These are phyloP conservation scores for Ochotona princeps DNA, from an alignment of 2,113 vertebrate genomes.

Conservation along the genomic window DNA sequence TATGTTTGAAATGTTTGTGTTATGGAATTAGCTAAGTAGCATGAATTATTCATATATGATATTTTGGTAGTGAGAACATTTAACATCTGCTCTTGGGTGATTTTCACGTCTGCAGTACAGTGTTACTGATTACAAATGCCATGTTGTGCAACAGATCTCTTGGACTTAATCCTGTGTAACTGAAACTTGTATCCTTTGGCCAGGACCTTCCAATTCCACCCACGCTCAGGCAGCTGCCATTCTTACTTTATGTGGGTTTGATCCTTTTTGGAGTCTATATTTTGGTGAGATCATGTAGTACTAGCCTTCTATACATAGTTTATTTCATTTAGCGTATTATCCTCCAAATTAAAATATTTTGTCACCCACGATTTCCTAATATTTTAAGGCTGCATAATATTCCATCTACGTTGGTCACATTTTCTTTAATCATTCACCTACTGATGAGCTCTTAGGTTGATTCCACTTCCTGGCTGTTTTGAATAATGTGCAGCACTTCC, in stretches of 20 bases:
- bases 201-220: not conserved
- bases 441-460: not conserved
- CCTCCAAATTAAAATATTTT: not conserved
- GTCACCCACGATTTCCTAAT: not conserved
- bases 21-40: not conserved
- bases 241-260: not conserved
- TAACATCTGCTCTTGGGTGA: not conserved
- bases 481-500: not conserved
- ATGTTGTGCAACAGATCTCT: not conserved
- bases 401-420: not conserved
- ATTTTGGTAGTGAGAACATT: not conserved
- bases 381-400: not conserved
- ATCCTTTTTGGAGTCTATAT: not conserved
- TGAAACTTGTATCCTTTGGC: not conserved
- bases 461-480: not conserved
- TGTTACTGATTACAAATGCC: not conserved
- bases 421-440: not conserved
- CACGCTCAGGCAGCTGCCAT: not conserved
- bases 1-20: not conserved
- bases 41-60: not conserved
- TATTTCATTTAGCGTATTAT: not conserved
- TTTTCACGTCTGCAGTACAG: not conserved
- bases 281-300: not conserved
- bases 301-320: not conserved
- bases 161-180: not conserved